A percentile compares a stretch with the other conserved stretches of the same genome.
phyloP scores from a whole-genome alignment of 2,113 vertebrate species.

The Telmatochromis sp. region DNA sequence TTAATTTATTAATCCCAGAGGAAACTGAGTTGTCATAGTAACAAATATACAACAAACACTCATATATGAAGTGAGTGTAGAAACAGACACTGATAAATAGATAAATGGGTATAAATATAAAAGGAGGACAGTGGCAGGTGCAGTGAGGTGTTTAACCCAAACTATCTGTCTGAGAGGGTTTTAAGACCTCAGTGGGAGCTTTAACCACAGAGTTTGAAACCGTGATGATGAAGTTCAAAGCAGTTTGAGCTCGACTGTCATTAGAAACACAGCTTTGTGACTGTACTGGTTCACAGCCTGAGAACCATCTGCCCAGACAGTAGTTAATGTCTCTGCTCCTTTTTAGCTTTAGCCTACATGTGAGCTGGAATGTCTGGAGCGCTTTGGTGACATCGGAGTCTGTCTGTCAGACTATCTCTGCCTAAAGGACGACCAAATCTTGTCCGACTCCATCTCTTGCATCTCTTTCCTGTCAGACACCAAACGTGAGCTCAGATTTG shows the following conservation, averaged over 20 bases:
- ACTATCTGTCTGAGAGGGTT: fast-evolving
- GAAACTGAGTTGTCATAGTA: neutral
- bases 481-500: neutral
- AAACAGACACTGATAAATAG: neutral
- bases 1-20: fast-evolving
- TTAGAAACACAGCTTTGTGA: neutral
- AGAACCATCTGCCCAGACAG: slow-evolving; percentile 21
- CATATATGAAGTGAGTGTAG: neutral
- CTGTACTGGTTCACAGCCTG: neutral
- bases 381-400: slow-evolving; percentile 60
- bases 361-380: slow-evolving; percentile 51
- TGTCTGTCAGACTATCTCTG: slow-evolving; percentile 39
- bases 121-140: fast-evolving
- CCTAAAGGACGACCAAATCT: neutral
- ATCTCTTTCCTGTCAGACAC: neutral
- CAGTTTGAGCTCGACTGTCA: neutral
- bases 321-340: slow-evolving; percentile 17
- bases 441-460: slow-evolving; percentile 29
- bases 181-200: fast-evolving
- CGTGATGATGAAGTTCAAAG: neutral
- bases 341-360: slow-evolving; percentile 33
- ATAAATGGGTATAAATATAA: neutral
- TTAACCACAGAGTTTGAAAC: fast-evolving
- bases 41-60: fast-evolving
- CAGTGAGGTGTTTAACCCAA: fast-evolving